These are phyloP conservation scores for Meloidogyne exigua DNA, from an alignment of 1,140 invertebrate genomes.

Conservation along the genomic window DNA sequence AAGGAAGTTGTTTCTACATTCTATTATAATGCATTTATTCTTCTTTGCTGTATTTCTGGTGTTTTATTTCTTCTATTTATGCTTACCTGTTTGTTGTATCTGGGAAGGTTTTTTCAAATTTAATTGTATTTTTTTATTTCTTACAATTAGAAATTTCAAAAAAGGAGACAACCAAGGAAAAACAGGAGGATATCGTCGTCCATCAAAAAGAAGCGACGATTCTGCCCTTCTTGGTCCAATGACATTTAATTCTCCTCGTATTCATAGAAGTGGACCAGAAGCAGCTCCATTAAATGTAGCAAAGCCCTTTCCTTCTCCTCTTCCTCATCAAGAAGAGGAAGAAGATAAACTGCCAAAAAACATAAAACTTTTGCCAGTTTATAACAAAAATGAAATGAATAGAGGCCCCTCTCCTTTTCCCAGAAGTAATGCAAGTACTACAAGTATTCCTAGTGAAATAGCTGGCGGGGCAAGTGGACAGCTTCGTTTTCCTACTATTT, in stretches of 20 bases:
- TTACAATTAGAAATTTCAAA: constrained; percentile 9
- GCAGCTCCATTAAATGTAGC: not conserved
- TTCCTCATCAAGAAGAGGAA: no score
- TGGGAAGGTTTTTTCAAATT: constrained; percentile 32
- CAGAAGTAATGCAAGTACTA: not conserved
- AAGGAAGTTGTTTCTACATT: constrained; percentile 51
- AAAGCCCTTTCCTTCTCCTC: not conserved
- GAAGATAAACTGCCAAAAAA: not conserved
- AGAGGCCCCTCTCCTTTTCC: constrained; percentile 4
- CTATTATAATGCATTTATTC: constrained; percentile 55
- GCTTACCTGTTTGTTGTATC: constrained; percentile 32
- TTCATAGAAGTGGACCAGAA: not conserved
- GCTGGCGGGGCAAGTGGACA: constrained; percentile 5
- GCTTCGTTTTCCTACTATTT: not conserved
- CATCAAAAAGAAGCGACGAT: not conserved
- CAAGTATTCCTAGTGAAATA: not conserved
- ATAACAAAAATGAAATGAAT: not conserved
- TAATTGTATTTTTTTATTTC: not conserved
- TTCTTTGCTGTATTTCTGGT: constrained; percentile 39
- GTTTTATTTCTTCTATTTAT: constrained; percentile 46
- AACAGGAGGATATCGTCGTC: not conserved
- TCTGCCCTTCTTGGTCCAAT: not conserved
- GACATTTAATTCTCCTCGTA: not conserved
- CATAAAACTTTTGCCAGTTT: not conserved
- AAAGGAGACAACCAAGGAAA: not conserved